Percentiles rank a stretch among this genome's conserved stretches.
phyloP scores from a whole-genome alignment of 30 jellyfish, hydroid and myxozoan species.

The Phacellophora camtschatica region DNA sequence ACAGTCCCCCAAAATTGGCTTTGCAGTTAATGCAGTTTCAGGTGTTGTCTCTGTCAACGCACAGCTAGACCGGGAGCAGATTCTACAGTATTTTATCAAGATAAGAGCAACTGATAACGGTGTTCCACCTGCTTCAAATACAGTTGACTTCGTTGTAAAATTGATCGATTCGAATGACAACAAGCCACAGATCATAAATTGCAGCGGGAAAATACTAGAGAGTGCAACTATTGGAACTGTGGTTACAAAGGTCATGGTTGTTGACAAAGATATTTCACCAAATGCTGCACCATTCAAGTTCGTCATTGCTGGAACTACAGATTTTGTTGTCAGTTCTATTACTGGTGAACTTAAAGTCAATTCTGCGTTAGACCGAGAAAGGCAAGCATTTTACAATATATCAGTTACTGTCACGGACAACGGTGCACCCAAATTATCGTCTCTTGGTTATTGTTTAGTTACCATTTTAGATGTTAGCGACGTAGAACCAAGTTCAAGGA shows the following conservation, averaged over 20 bases:
- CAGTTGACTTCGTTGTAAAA: slow-evolving; percentile 6
- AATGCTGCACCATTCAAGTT: slow-evolving; percentile 55
- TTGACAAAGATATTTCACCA: slow-evolving; percentile 52
- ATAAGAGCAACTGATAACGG: slow-evolving; percentile 57
- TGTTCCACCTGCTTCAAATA: slow-evolving; percentile 47
- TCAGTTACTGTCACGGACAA: slow-evolving; percentile 50
- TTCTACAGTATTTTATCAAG: neutral
- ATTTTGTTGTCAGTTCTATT: slow-evolving; percentile 15
- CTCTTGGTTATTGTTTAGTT: slow-evolving; percentile 35
- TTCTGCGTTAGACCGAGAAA: slow-evolving; percentile 61
- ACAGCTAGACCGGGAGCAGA: slow-evolving; percentile 50
- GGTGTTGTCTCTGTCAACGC: slow-evolving; percentile 47
- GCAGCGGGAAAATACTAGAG: slow-evolving; percentile 56
- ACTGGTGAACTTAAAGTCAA: slow-evolving; percentile 23
- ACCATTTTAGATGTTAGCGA: slow-evolving; percentile 72
- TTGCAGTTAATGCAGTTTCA: slow-evolving; percentile 8
- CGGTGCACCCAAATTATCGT: slow-evolving; percentile 41
- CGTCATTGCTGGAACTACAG: neutral
- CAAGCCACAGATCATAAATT: slow-evolving; percentile 34
- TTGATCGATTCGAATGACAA: slow-evolving; percentile 57
- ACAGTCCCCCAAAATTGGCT: neutral
- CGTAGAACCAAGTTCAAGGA: slow-evolving; percentile 47
- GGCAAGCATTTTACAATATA: slow-evolving; percentile 10
- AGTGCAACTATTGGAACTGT: slow-evolving; percentile 53
- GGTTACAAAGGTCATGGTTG: slow-evolving; percentile 13